Evolutionary conservation across 2,113 vertebrate genomes (phyloP), one percentile per base, ranked within the genome.

Genomic region (Drymodes brunneopygia): DNA sequence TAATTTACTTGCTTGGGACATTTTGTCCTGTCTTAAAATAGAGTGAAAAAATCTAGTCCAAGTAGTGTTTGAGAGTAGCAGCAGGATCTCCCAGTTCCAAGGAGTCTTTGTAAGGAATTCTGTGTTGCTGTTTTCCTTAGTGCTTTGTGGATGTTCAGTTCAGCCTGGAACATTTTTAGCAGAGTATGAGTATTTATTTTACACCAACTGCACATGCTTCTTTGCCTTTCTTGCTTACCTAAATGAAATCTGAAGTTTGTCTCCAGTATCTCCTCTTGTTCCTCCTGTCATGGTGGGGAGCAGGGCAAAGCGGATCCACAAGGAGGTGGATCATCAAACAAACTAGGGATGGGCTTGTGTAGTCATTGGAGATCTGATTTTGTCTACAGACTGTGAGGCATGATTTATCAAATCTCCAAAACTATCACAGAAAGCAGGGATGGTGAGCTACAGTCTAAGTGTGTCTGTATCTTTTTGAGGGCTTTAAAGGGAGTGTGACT

Each of bases 211-310:
- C 38, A 29, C 27, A 23, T 3, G 17, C 21, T 86, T 90, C 44
- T 82, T 88, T 80, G 84, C 35, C 84, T 81, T 92, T 78, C 44
- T 88, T 83, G 56, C 86, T 90, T 94, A 73, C 56, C n/a, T 90
- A 44, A 87, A 58, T 44, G 38, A 83, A 84, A 48, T 47, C 54
- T 94, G 73, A 89, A 67, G 40, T 72, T 86, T 31, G 27, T 88
- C 58, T 90, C 22, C 12, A 58, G 31, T 29, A 27, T 58, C 21
- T 90, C 54, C 42, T 86, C 38, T 86, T 78, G 47, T 38, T 56
- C 15, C 24, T 40, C 29, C 16, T 86, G 29, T 51, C 20, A 2
- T 33, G 56, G 54, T 12, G 38, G 40, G 33, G 38, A 94, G 42
- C 80, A 86, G 51, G 40, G 22, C 38, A 62, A 62, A 75, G 79